These are phyloP conservation scores for Serilophus lunatus DNA, from an alignment of 2,113 vertebrate species.

Conservation along the genomic window DNA sequence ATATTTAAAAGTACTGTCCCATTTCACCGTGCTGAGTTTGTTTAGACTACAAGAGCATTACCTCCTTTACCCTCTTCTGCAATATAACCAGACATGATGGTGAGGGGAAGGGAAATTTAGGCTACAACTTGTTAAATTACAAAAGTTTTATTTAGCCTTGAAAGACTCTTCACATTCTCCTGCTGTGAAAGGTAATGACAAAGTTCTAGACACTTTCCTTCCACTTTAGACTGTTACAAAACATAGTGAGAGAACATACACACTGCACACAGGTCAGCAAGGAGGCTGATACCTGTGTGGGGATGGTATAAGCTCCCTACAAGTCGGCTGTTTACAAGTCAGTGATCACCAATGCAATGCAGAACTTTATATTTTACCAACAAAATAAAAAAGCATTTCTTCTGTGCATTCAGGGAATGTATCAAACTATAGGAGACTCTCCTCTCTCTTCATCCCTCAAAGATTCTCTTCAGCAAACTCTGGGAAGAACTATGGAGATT, in stretches of 20 bases:
- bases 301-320: not conserved
- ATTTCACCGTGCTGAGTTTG: not conserved
- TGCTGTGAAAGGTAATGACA: not conserved
- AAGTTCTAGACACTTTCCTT: not conserved
- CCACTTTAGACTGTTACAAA: not conserved
- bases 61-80: conserved; percentile 38
- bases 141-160: not conserved
- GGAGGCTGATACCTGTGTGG: not conserved
- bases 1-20: conserved; percentile 48
- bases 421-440: not conserved
- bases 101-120: not conserved
- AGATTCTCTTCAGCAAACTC: not conserved
- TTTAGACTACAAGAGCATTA: conserved; percentile 38
- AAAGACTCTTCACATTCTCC: not conserved
- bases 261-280: not conserved
- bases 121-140: not conserved
- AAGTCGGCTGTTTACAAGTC: not conserved
- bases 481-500: not conserved
- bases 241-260: fast-evolving
- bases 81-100: not conserved
- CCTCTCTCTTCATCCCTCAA: fast-evolving
- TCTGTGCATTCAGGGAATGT: not conserved
- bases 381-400: not conserved
- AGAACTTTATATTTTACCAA: not conserved
- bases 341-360: not conserved